Evolutionary conservation across 2,113 vertebrate species (phyloP), one percentile per base, ranked within the genome.

Genomic region (Amblyornis subalaris): DNA sequence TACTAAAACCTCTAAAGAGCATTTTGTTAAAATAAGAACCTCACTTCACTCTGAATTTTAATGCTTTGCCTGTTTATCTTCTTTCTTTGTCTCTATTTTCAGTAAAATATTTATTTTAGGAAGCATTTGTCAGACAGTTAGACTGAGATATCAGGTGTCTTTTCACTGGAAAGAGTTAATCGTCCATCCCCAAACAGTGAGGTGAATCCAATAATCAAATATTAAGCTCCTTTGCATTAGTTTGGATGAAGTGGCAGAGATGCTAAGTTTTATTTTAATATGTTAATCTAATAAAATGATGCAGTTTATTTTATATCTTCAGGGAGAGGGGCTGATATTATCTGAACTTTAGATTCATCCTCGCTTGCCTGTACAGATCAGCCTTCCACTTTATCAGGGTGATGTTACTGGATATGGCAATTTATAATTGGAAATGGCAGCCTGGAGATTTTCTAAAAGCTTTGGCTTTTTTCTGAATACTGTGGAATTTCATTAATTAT

Each of bases 401-500:
- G 92, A 94, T 94, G 57, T 73, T 93, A 93, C 77, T 69, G 38
- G 64, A 94, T 86, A 47, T 93, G 95, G 94, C 92, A 96, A 90
- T 81, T 86, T 95, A 71, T 96, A 95, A 96, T 96, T 85, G 65
- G 83, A 88, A 92, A 86, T 64, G 94, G 76, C 96, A 97, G 91
- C 86, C 57, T 55, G 70, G 94, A 96, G 93, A 85, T 85, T 92
- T 96, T 94, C 69, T 92, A 71, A 94, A 92, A 88, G 84, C 92
- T 61, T 40, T 72, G 57, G 53, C 69, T 95, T 96, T 97, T 93
- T 95, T 96, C 72, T 92, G 60, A 93, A 95, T 92, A 85, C 83
- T 74, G 81, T 89, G 85, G 85, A 94, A 89, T 94, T 95, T 96
- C 95, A 95, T 97, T 97, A 96, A 96, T 97, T 96, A 98, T 98